Evolutionary conservation across 1,140 invertebrate species (phyloP).

Genomic region (Zaprionus nigranus): DNA sequence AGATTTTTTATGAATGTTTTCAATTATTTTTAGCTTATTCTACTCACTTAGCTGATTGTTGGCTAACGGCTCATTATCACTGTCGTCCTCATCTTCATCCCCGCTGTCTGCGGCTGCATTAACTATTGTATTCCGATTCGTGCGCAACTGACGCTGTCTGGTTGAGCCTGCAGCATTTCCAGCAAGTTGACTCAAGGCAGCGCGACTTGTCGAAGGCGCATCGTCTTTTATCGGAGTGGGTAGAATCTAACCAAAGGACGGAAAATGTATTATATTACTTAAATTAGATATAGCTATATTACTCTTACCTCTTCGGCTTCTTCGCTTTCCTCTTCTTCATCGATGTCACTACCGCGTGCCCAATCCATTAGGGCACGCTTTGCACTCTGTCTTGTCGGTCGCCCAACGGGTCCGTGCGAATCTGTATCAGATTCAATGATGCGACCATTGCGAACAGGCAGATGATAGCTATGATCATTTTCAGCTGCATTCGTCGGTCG

Average conservation of each 20-base stretch:
- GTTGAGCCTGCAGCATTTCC: conserved; percentile 21
- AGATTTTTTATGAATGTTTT: background rate
- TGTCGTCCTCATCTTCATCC: conserved; percentile 66
- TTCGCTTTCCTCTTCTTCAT: conserved; percentile 70
- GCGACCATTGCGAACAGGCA: conserved; percentile 76
- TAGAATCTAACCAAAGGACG: conserved; percentile 58
- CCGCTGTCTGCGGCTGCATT: conserved; percentile 46
- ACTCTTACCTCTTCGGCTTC: conserved; percentile 75
- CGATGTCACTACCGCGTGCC: conserved; percentile 75
- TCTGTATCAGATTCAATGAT: conserved; percentile 79
- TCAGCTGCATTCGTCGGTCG: conserved; percentile 62
- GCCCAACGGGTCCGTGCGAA: conserved; percentile 57
- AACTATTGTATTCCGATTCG: conserved; percentile 77
- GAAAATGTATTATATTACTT: background rate
- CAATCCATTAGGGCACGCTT: conserved; percentile 73
- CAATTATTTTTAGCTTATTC: background rate
- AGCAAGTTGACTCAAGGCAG: conserved; percentile 41
- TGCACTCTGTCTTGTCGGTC: conserved; percentile 74
- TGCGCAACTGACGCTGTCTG: conserved; percentile 65
- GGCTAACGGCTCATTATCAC: conserved; percentile 79
- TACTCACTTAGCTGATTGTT: conserved; percentile 77
- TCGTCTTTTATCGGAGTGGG: conserved; percentile 82
- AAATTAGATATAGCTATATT: background rate
- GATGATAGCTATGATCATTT: conserved; percentile 82
- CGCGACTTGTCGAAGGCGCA: conserved; percentile 74